phyloP scores from a whole-genome alignment of 2,113 vertebrate species.

The Mirza zaza region DNA sequence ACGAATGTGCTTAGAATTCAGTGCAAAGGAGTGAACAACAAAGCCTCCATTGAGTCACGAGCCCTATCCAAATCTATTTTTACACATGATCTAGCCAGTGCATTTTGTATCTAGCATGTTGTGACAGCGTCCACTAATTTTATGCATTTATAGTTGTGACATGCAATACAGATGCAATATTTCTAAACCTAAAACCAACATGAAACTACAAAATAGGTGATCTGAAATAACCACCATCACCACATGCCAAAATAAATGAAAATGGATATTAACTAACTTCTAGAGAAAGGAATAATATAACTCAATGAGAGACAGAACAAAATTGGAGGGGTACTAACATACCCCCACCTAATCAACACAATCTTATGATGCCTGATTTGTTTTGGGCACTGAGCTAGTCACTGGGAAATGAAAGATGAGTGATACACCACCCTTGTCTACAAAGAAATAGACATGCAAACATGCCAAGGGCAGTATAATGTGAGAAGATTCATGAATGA shows the following conservation, averaged over 20 bases:
- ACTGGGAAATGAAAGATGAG: not conserved
- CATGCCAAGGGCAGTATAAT: not conserved
- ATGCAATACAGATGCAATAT: not conserved
- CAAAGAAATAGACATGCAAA: not conserved
- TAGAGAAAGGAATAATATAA: slow-evolving; percentile 5
- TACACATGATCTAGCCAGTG: no score
- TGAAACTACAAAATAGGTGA: slow-evolving; percentile 21
- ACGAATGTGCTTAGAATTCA: no score
- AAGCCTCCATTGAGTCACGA: no score
- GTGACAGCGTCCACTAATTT: no score
- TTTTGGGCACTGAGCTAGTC: not conserved
- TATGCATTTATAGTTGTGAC: slow-evolving; percentile 60
- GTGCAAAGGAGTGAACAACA: no score
- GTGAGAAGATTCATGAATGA: not conserved
- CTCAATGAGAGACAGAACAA: not conserved
- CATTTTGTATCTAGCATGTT: no score
- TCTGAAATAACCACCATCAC: not conserved
- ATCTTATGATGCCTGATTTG: not conserved
- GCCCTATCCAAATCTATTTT: no score
- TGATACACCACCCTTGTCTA: not conserved
- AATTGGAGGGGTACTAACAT: not conserved
- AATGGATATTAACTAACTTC: slow-evolving; percentile 16
- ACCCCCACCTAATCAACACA: not conserved
- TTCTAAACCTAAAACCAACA: slow-evolving; percentile 45
- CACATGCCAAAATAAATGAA: slow-evolving; percentile 26